Percentiles rank a stretch among this genome's conserved stretches.
Evolutionary conservation across 1,140 invertebrate species (phyloP).

Genomic region (Drosophila novamexicana): DNA sequence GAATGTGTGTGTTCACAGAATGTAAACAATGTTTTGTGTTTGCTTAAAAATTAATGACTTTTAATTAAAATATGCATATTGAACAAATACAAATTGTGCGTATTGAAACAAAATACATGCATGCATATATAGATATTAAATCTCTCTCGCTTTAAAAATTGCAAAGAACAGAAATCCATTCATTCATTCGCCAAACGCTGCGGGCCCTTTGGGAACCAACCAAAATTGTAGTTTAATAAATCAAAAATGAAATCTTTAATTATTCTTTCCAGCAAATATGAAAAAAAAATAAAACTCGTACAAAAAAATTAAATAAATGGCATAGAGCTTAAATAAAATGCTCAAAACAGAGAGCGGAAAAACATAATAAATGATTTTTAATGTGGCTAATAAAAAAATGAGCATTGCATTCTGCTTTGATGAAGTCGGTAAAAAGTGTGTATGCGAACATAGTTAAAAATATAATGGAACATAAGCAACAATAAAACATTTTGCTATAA

Average conservation of each 20-base stretch:
- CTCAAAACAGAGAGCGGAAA: constrained; percentile 23
- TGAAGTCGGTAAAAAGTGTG: constrained; percentile 38
- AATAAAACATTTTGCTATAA: constrained; percentile 18
- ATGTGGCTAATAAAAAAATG: constrained; percentile 2
- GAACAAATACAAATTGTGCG: constrained; percentile 18
- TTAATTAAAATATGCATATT: constrained; percentile 32
- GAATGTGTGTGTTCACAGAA: not conserved
- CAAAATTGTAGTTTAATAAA: constrained; percentile 55
- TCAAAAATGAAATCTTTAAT: constrained; percentile 66
- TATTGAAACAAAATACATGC: not conserved
- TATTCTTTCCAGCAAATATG: constrained; percentile 50
- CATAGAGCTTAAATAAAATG: constrained; percentile 28
- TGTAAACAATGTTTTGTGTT: constrained; percentile 24
- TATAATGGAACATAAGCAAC: constrained; percentile 16
- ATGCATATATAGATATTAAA: not conserved
- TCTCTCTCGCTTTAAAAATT: constrained; percentile 9
- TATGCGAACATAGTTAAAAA: constrained; percentile 41
- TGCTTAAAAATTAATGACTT: constrained; percentile 39
- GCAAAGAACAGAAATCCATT: constrained; percentile 13
- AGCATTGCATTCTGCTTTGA: constrained; percentile 30
- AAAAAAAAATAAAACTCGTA: not conserved
- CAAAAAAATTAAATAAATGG: constrained; percentile 39
- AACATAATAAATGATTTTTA: constrained; percentile 39
- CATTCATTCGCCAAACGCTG: not conserved
- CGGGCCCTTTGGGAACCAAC: constrained; percentile 20